Conservation (phyloP, 2,113 vertebrate species). For the Calypte anna region DNA sequence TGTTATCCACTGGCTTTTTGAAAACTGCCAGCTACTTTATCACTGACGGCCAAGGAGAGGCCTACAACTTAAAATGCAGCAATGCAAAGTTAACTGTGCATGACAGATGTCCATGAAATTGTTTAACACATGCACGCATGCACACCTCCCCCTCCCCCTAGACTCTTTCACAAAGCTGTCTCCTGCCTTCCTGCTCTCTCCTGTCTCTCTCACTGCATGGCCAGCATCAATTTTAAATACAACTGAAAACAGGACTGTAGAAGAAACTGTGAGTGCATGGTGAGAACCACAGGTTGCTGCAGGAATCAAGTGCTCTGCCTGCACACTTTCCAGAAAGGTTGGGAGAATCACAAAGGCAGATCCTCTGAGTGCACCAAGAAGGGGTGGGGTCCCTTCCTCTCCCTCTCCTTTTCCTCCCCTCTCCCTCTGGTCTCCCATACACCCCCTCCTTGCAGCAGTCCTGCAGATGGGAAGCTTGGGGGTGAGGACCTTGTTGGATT, state of each 20-base stretch:
- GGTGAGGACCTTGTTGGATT: rapidly evolving
- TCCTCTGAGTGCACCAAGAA: neutral
- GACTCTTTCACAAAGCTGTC: slow-evolving; percentile 72
- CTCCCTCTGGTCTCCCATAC: neutral
- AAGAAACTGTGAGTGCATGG: neutral
- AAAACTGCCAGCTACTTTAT: slow-evolving; percentile 87
- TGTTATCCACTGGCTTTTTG: slow-evolving; percentile 83
- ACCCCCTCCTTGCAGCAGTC: neutral
- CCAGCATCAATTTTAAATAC: slow-evolving; percentile 58
- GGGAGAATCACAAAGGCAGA: neutral
- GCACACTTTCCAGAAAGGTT: neutral
- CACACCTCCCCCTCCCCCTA: slow-evolving; percentile 52
- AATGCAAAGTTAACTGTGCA: slow-evolving; percentile 94
- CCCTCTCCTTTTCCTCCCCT: neutral
- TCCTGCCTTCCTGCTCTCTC: neutral
- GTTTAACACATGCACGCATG: slow-evolving; percentile 86
- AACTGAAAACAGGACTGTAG: slow-evolving; percentile 52
- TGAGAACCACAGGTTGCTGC: neutral
- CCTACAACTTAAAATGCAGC: slow-evolving; percentile 87
- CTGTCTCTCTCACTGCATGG: neutral
- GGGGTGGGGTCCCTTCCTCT: rapidly evolving
- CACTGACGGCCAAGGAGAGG: slow-evolving; percentile 80
- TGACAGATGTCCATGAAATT: slow-evolving; percentile 96
- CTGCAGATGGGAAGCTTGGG: neutral
- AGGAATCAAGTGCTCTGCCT: neutral